Percentiles rank a stretch among this genome's conserved stretches.
Evolutionary conservation across 2,888 invertebrate species (phyloP).

Genomic region (Anthoptus insignis): DNA sequence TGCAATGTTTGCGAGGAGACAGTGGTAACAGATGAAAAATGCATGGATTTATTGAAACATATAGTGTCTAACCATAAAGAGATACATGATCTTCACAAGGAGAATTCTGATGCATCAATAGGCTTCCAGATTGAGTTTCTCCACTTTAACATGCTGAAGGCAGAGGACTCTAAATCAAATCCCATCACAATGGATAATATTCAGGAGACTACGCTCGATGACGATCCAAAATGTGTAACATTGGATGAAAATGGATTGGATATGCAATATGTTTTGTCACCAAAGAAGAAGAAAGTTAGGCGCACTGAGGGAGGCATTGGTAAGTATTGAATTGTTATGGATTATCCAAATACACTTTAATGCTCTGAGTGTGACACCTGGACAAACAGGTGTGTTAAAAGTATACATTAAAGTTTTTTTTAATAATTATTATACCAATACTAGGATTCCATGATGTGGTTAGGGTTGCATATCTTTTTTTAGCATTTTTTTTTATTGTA

Average conservation of each 20-base stretch:
- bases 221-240: constrained; percentile 38
- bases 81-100: constrained; percentile 73
- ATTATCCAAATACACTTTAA: background rate
- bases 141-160: constrained; percentile 69
- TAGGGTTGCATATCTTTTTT: no score
- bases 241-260: constrained; percentile 41
- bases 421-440: no score
- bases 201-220: constrained; percentile 59
- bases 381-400: no score
- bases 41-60: constrained; percentile 62
- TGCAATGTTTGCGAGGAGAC: constrained; percentile 72
- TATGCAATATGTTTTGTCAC: constrained; percentile 54
- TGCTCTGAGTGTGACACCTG: no score
- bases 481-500: no score
- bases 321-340: constrained; percentile 23
- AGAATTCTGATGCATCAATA: constrained; percentile 67
- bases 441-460: no score
- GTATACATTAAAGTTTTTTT: no score
- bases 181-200: constrained; percentile 65
- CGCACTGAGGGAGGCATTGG: constrained; percentile 33
- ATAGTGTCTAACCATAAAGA: constrained; percentile 67
- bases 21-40: constrained; percentile 60
- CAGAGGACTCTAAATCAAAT: constrained; percentile 58
- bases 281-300: constrained; percentile 52
- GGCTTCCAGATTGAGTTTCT: constrained; percentile 79